Percentiles rank a stretch among this genome's conserved stretches.
Conservation (phyloP, 2,113 vertebrate species). For the Steatornis caripensis region DNA sequence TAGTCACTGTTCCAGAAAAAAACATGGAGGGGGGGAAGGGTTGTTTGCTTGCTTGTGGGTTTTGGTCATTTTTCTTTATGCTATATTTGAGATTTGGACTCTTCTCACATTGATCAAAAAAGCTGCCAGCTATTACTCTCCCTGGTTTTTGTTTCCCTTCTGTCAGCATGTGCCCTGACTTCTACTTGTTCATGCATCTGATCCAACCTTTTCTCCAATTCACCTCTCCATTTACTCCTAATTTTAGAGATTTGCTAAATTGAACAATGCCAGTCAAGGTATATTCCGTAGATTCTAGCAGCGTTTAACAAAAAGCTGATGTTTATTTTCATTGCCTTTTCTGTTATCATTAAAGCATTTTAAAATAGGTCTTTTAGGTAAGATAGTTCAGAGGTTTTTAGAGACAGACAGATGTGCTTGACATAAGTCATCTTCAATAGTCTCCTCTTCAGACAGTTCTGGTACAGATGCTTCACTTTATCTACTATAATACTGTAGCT, state of each 20-base stretch:
- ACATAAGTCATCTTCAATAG: background rate
- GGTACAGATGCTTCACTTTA: background rate
- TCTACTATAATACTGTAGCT: background rate
- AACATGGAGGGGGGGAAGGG: too few relatives aligned
- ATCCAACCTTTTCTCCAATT: background rate
- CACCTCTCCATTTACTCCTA: background rate
- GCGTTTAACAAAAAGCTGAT: background rate
- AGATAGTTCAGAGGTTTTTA: background rate
- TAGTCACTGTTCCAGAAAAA: background rate
- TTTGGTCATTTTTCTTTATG: background rate
- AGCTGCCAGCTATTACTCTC: background rate
- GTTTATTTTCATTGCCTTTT: background rate
- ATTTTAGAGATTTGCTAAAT: background rate
- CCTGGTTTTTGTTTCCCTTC: background rate
- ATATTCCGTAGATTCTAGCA: background rate
- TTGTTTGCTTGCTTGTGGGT: background rate
- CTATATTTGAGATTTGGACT: background rate
- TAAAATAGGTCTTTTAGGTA: background rate
- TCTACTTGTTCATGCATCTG: background rate
- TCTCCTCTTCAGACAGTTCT: background rate
- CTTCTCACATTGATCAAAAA: background rate
- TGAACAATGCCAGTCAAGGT: background rate
- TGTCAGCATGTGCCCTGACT: accelerated
- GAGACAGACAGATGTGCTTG: background rate
- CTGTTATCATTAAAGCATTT: background rate